These are phyloP conservation scores for Epizoanthus fatuus DNA, from an alignment of 92 coral and sea anemone genomes.

Conservation along the genomic window DNA sequence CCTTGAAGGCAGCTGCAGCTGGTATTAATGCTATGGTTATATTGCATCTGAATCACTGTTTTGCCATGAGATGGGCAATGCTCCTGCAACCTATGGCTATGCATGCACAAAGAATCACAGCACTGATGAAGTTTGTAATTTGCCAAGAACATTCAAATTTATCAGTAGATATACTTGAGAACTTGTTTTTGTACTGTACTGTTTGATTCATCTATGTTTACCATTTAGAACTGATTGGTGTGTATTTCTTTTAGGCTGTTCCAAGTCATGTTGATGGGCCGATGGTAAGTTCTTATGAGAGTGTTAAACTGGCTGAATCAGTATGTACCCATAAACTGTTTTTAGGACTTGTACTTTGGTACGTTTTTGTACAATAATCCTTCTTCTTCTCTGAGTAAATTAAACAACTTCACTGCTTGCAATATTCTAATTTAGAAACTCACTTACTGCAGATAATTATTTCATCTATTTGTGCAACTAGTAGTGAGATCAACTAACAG, in stretches of 20 bases:
- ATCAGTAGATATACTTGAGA: not conserved
- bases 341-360: too few species aligned
- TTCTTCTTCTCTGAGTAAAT: not conserved
- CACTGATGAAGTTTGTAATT: not conserved
- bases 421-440: not conserved
- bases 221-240: slow-evolving; percentile 6
- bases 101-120: slow-evolving; percentile 19
- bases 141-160: not conserved
- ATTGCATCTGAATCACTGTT: slow-evolving; percentile 22
- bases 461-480: not conserved
- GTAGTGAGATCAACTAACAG: not conserved
- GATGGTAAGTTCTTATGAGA: slow-evolving; percentile 47
- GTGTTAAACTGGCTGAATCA: not conserved
- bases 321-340: too few species aligned
- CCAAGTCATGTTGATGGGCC: slow-evolving; percentile 58
- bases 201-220: slow-evolving; percentile 2
- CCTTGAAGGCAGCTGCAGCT: slow-evolving; percentile 34
- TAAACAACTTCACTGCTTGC: not conserved
- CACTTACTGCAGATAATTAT: not conserved
- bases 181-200: not conserved
- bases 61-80: slow-evolving; percentile 45
- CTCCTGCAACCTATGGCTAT: not conserved
- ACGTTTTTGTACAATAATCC: too few species aligned
- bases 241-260: slow-evolving; percentile 28
- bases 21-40: slow-evolving; percentile 7